Evolutionary conservation across 2,888 invertebrate species (phyloP), one percentile per base, ranked within the genome.

Genomic region (Tanytarsus gracilentus): DNA sequence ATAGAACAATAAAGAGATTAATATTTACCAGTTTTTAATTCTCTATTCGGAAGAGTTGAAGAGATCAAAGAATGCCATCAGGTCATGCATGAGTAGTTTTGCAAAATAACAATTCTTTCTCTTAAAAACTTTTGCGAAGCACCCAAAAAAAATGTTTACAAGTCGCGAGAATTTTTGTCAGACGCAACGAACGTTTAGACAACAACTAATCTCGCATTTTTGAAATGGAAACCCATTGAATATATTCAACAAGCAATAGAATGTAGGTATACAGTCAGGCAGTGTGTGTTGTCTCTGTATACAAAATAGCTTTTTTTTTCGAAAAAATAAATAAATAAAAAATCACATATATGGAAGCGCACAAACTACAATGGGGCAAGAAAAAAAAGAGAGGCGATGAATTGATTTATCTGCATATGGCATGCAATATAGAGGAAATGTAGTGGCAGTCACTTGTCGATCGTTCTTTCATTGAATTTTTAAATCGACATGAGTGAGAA

Each of bases 1-100:
- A 62, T 36, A 61, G 60, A 5, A 51, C 25, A 36, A 40, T 36
- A 39, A 61, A 61, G 27, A 25, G 2, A 25, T 25, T n/a, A 33
- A 29, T 53, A 53, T 56, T 59, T 50, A 59, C 51, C 51, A 30
- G 29, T 26, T 23, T 40, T 26, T 9, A 40, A 36, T 36, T 16
- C 4, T 14, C 16, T 16, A 36, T 14, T 36, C n/a, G 16, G 16
- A 14, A 33, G 33, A n/a, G n/a, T n/a, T n/a, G n/a, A n/a, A n/a
- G n/a, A n/a, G n/a, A n/a, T n/a, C n/a, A n/a, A n/a, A n/a, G n/a
- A n/a, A n/a, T n/a, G n/a, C n/a, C n/a, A n/a, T n/a, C n/a, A n/a
- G n/a, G n/a, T 51, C 51, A 51, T 51, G 51, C 51, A 51, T 51
- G 51, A 51, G 30, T 51, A 51, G 29, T 27, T 26, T 3, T 23